A percentile compares a stretch with the other conserved stretches of the same genome.
These are phyloP conservation scores for Teleogryllus occipitalis DNA, from an alignment of 1,140 invertebrate species.

Conservation along the genomic window DNA sequence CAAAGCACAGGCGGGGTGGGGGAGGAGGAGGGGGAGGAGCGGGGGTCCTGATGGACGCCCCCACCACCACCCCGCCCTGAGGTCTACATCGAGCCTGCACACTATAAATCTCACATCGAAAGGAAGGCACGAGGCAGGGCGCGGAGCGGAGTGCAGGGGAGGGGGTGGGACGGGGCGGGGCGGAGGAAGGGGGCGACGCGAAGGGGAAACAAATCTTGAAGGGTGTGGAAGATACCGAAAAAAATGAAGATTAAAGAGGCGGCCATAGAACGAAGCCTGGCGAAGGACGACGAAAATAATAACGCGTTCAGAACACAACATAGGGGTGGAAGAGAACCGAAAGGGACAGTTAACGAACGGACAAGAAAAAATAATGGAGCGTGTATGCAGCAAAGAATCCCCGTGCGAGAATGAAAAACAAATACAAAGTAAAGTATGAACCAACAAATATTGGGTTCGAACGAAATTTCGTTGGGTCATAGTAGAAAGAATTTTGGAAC, in stretches of 20 bases:
- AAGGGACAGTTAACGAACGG: too few relatives aligned
- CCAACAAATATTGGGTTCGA: too few relatives aligned
- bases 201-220: not conserved
- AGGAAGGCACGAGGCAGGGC: not conserved
- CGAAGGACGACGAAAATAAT: not conserved
- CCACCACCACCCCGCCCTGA: not conserved
- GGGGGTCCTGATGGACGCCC: not conserved
- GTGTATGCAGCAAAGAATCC: too few relatives aligned
- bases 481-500: too few relatives aligned
- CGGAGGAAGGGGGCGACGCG: not conserved
- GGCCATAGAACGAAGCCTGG: not conserved
- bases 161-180: too few relatives aligned
- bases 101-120: constrained; percentile 13
- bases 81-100: constrained; percentile 12
- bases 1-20: not conserved
- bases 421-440: too few relatives aligned
- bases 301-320: not conserved
- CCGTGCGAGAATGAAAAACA: too few relatives aligned
- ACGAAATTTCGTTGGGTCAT: too few relatives aligned
- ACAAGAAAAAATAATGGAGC: too few relatives aligned
- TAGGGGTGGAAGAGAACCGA: too few relatives aligned
- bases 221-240: not conserved
- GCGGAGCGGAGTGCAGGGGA: not conserved
- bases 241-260: not conserved
- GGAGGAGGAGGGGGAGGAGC: not conserved